Evolutionary conservation across 2,113 vertebrate species (phyloP), one percentile per base, ranked within the genome.

Genomic region (Halichoeres trimaculatus): DNA sequence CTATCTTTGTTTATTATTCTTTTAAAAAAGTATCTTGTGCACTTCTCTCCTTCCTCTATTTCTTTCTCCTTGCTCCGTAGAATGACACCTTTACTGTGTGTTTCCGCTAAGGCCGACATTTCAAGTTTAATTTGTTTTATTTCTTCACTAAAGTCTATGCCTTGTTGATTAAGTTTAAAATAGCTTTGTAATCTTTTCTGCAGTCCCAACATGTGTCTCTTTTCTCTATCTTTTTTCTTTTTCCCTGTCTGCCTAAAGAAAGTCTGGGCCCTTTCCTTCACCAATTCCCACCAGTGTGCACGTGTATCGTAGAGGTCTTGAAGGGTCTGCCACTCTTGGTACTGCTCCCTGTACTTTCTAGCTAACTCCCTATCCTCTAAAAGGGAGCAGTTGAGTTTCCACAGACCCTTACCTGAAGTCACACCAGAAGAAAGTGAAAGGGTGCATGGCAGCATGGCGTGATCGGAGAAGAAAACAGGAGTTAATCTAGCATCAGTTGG

Each of bases 321-420:
- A 19, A 61, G 38, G 61, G 26, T 64, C 48, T 54, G 51, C 50
- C 51, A 54, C 35, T 54, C 50, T 20, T n/a, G 9, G 20, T 67
- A 54, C 20, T 69, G 53, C 66, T 69, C 41, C 13, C 41, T 26
- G 1, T 34, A 30, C 41, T 71, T 22, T 0, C 36, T 24, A 34
- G n/a, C 50, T 67, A 67, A 5, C 17, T 67, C 51, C 22, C 22
- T 67, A 20, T 67, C 36, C 7, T 55, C 47, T 7, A 52, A 11
- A 34, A 67, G 61, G 50, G 63, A 67, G 50, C 63, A 67, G 63
- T 67, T 67, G 30, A 70, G 68, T 22, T 69, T 69, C 54, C 66
- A 69, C 54, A 57, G 53, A 56, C 66, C 52, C 10, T 41, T 69
- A 14, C 66, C 50, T 35, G 4, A 13, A 2, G 66, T 69, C 56